phyloP scores from a whole-genome alignment of 2,888 invertebrate genomes.

The Sialis lutaria region DNA sequence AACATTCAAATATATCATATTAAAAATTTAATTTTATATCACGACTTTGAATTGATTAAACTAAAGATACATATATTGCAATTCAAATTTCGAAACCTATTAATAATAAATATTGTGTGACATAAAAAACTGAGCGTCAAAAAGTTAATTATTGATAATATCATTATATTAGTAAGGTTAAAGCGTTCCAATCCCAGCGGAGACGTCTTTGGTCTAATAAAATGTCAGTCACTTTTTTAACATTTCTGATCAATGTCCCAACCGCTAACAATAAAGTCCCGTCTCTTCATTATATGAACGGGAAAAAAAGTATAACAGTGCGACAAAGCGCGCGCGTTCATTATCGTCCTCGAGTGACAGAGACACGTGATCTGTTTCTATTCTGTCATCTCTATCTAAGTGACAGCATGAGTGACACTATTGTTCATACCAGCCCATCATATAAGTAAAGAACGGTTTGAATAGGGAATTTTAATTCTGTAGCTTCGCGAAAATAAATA shows the following conservation, averaged over 20 bases:
- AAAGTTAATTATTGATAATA: conserved; percentile 7
- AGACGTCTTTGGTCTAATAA: background rate
- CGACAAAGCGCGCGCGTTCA: background rate
- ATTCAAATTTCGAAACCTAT: too few relatives aligned
- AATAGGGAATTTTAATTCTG: conserved; percentile 24
- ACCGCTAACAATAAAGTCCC: background rate
- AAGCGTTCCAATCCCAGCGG: conserved; percentile 8
- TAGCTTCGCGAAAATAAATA: conserved; percentile 4
- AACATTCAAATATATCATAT: too few relatives aligned
- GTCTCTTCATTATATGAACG: background rate
- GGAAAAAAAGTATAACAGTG: background rate
- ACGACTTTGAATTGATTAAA: too few relatives aligned
- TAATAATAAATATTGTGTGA: too few relatives aligned
- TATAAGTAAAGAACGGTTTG: conserved; percentile 12
- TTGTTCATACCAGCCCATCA: conserved; percentile 17
- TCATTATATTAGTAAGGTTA: conserved; percentile 12
- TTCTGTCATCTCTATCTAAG: conserved; percentile 23
- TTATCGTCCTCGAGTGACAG: background rate
- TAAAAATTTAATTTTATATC: too few relatives aligned
- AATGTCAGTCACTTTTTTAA: background rate
- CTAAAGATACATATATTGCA: too few relatives aligned
- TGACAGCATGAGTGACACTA: conserved; percentile 25
- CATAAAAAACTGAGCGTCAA: background rate
- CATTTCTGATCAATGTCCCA: background rate
- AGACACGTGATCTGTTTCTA: background rate